A percentile compares a stretch with the other conserved stretches of the same genome.
phyloP scores from a whole-genome alignment of 2,797 vertebrate species.

The Pantherophis alleghaniensis region DNA sequence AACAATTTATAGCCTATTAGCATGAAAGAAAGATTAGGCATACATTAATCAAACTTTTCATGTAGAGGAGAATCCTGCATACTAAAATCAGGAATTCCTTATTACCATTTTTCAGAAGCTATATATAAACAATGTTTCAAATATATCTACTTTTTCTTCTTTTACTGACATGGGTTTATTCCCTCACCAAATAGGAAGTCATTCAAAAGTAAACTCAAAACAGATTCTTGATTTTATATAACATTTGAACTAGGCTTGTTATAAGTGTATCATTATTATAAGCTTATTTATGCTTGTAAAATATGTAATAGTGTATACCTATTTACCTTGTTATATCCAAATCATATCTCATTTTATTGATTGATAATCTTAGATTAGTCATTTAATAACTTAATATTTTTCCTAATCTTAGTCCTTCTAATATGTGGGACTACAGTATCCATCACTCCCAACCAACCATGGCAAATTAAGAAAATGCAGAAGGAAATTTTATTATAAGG shows the following conservation, averaged over 20 bases:
- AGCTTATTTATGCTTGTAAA: not conserved
- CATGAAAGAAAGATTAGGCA: constrained; percentile 65
- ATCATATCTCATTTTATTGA: not conserved
- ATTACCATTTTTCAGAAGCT: constrained; percentile 43
- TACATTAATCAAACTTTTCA: constrained; percentile 71
- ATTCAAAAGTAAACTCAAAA: constrained; percentile 29
- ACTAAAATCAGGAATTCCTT: constrained; percentile 45
- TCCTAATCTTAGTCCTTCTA: not conserved
- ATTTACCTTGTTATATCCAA: not conserved
- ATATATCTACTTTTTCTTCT: constrained; percentile 50
- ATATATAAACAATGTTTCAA: constrained; percentile 61
- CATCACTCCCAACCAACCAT: not conserved
- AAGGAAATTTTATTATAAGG: not conserved
- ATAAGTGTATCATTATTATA: not conserved
- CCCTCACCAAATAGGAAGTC: constrained; percentile 17
- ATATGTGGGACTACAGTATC: not conserved
- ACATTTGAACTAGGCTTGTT: not conserved
- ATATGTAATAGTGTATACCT: not conserved
- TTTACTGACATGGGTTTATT: constrained; percentile 27
- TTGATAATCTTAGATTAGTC: not conserved
- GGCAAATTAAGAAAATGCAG: not conserved
- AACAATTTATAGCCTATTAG: constrained; percentile 69
- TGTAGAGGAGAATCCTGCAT: constrained; percentile 47
- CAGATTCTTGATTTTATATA: not conserved
- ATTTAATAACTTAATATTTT: not conserved